Conservation (phyloP, 2,888 invertebrate species). For the Fragum whitleyi region DNA sequence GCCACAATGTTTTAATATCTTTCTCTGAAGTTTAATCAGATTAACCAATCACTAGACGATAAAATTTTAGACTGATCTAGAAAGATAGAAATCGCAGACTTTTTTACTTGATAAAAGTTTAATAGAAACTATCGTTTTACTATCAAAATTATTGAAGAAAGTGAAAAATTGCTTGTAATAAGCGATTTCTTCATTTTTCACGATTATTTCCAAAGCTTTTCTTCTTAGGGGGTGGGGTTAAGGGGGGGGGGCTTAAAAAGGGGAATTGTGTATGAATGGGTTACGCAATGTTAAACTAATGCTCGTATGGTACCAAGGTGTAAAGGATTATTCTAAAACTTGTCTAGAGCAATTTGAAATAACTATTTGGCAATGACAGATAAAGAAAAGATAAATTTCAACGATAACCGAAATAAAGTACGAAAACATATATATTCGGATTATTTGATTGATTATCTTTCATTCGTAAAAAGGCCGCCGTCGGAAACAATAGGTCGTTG, state of each 20-base stretch:
- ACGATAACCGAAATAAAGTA: constrained; percentile 3
- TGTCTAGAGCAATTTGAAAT: neutral
- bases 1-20: neutral
- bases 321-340: neutral
- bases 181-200: constrained; percentile 9
- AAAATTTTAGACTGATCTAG: neutral
- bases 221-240: too few species aligned
- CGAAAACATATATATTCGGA: neutral
- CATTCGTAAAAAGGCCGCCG: neutral
- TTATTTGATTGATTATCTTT: constrained; percentile 1
- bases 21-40: too few species aligned
- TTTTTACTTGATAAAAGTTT: too few species aligned
- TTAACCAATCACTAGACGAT: neutral
- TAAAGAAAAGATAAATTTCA: neutral
- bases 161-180: neutral
- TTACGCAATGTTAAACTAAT: too few species aligned
- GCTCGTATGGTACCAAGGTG: too few species aligned
- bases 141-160: too few species aligned
- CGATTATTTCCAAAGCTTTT: neutral
- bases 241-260: too few species aligned
- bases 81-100: neutral
- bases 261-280: too few species aligned
- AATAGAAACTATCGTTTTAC: too few species aligned
- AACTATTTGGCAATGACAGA: constrained; percentile 1
- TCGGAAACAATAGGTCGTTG: neutral